phyloP scores from a whole-genome alignment of 1,140 invertebrate genomes.

The Dolichoris vasculosae region DNA sequence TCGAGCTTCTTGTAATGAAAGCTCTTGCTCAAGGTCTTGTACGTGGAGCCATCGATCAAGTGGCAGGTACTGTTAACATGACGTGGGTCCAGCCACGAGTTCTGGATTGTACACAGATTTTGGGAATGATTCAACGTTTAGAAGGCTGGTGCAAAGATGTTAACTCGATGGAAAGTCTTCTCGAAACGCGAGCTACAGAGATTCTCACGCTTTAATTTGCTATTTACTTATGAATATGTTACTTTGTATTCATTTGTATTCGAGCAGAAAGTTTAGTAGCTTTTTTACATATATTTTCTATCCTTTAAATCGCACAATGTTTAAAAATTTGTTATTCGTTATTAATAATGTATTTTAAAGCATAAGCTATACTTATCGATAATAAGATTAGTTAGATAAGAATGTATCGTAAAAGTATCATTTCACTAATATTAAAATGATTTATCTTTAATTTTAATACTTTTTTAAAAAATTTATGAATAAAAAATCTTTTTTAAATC shows the following conservation, averaged over 20 bases:
- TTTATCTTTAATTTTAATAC: not conserved
- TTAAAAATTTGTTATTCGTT: not conserved
- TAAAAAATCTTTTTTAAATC: not conserved
- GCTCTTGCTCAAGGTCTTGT: slow-evolving; percentile 96
- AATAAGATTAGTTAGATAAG: not conserved
- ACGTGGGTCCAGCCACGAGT: slow-evolving; percentile 93
- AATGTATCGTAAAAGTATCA: not conserved
- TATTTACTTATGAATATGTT: slow-evolving; percentile 32
- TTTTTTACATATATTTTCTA: not conserved
- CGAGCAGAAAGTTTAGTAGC: slow-evolving; percentile 14
- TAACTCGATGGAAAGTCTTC: slow-evolving; percentile 84
- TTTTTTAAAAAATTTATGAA: not conserved
- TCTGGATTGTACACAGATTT: slow-evolving; percentile 84
- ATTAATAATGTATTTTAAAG: slow-evolving; percentile 11
- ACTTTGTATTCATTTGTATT: slow-evolving; percentile 43
- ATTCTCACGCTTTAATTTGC: slow-evolving; percentile 83
- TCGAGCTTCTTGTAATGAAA: slow-evolving; percentile 98
- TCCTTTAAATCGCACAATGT: not conserved
- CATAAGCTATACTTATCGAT: not conserved
- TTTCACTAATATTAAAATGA: not conserved
- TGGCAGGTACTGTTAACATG: slow-evolving; percentile 84
- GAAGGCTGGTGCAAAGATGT: slow-evolving; percentile 90
- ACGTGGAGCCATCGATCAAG: slow-evolving; percentile 96
- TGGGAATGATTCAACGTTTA: slow-evolving; percentile 85
- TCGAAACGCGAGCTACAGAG: slow-evolving; percentile 88